These are phyloP conservation scores for Caenorhabditis tropicalis DNA, from an alignment of 1,140 invertebrate species.

Conservation along the genomic window DNA sequence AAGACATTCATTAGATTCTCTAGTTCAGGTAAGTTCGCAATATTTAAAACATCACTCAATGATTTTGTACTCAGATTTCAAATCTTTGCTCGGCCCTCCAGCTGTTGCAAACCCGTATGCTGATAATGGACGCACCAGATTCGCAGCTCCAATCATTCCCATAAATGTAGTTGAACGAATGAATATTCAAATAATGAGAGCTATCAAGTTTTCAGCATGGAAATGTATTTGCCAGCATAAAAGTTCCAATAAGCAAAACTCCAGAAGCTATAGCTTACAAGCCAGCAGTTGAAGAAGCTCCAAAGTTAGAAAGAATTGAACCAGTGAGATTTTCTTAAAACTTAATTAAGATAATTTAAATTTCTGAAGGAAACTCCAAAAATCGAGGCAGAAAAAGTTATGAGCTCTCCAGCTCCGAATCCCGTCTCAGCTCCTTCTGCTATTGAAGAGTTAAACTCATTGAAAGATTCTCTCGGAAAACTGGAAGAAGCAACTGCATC, in stretches of 20 bases:
- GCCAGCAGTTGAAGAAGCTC: not conserved
- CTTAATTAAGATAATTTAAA: not conserved
- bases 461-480: slow-evolving; percentile 17
- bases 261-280: slow-evolving; percentile 10
- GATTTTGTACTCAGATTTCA: not conserved
- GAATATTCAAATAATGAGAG: not conserved
- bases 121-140: not conserved
- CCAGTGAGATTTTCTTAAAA: not conserved
- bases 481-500: slow-evolving; percentile 7
- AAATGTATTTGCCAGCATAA: slow-evolving; percentile 20
- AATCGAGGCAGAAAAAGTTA: not conserved
- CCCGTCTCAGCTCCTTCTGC: not conserved
- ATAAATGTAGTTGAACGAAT: not conserved
- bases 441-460: slow-evolving; percentile 22
- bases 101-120: not conserved
- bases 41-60: no score
- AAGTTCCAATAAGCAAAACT: not conserved
- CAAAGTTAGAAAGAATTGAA: not conserved
- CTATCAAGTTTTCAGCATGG: slow-evolving; percentile 9
- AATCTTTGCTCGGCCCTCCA: slow-evolving; percentile 1
- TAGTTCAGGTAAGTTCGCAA: not conserved
- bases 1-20: slow-evolving; percentile 15
- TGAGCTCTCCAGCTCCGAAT: not conserved
- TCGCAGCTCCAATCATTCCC: not conserved
- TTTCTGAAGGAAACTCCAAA: not conserved